Evolutionary conservation across 1,140 invertebrate genomes (phyloP), one percentile per base, ranked within the genome.

Genomic region (Lethrus apterus): DNA sequence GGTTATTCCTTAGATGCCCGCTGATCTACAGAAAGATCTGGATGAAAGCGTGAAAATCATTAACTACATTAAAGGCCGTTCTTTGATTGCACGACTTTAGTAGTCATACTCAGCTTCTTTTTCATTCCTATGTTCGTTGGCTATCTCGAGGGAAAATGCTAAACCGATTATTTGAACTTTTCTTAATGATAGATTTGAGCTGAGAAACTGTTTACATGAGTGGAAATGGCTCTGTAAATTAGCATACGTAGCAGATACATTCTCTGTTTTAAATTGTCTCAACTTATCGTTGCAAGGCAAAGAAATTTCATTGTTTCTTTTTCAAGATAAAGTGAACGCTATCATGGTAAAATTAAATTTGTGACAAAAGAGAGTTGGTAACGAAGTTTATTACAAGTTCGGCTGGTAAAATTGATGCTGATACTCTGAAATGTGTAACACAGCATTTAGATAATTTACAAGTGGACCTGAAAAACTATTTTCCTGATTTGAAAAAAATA

Each of bases 21-120:
- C 45, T 44, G 43, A 52, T 45, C 44, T 58, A 48, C 47, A 55
- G 41, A 48, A 41, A 42, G 47, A 50, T 49, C 42, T 51, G 26
- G 42, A 57, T 52, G 44, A 52, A 26, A 26, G 23, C n/a, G 23
- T 7, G 23, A 51, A 60, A 60, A 57, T 42, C 15, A 42, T 42
- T 42, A 42, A 42, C 40, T 42, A 26, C 21, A 42, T 42, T 42
- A 42, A 42, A 42, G 40, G 40, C 23, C 40, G 23, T 23, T 26
- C 10, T 42, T 42, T 24, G 24, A 42, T 7, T 42, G 40, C 40
- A 42, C 23, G n/a, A 7, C 5, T 26, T 26, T 26, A 5, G n/a
- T n/a, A n/a, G n/a, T n/a, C n/a, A n/a, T n/a, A n/a, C n/a, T n/a
- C n/a, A n/a, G n/a, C n/a, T n/a, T n/a, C n/a, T n/a, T n/a, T n/a